Conservation (phyloP, 2,113 vertebrate species). For the Amphiprion ocellaris region DNA sequence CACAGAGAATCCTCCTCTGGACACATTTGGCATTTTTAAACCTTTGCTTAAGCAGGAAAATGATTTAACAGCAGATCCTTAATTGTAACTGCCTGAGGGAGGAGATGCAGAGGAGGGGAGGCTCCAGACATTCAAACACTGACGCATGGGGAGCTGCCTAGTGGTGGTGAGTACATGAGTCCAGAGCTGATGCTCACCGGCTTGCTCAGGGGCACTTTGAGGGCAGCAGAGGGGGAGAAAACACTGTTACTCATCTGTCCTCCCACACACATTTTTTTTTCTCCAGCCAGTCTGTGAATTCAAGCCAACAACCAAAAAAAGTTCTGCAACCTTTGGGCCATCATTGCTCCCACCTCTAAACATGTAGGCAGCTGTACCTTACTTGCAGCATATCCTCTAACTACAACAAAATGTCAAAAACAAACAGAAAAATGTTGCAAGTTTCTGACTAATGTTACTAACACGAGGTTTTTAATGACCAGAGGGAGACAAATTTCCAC, state of each 20-base stretch:
- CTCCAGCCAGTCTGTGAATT: slow-evolving; percentile 31
- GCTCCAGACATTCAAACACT: slow-evolving; percentile 50
- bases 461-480: neutral
- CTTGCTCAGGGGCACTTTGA: slow-evolving; percentile 59
- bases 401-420: neutral
- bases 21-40: slow-evolving; percentile 44
- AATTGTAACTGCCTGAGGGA: slow-evolving; percentile 57
- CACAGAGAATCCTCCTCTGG: slow-evolving; percentile 7
- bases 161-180: slow-evolving; percentile 34
- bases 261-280: slow-evolving; percentile 55
- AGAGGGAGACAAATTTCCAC: slow-evolving; percentile 12
- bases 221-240: slow-evolving; percentile 65
- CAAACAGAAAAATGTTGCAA: neutral
- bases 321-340: slow-evolving; percentile 32
- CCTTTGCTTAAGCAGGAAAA: slow-evolving; percentile 48
- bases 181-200: slow-evolving; percentile 42
- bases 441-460: neutral
- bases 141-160: slow-evolving; percentile 46
- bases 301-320: slow-evolving; percentile 31
- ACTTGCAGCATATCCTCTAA: neutral
- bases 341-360: slow-evolving; percentile 17
- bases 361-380: slow-evolving; percentile 21
- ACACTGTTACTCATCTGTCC: slow-evolving; percentile 68
- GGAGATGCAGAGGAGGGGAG: slow-evolving; percentile 49
- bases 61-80: slow-evolving; percentile 39